Conservation (phyloP, 2,888 invertebrate genomes). For the Cylindroiulus punctatus region DNA sequence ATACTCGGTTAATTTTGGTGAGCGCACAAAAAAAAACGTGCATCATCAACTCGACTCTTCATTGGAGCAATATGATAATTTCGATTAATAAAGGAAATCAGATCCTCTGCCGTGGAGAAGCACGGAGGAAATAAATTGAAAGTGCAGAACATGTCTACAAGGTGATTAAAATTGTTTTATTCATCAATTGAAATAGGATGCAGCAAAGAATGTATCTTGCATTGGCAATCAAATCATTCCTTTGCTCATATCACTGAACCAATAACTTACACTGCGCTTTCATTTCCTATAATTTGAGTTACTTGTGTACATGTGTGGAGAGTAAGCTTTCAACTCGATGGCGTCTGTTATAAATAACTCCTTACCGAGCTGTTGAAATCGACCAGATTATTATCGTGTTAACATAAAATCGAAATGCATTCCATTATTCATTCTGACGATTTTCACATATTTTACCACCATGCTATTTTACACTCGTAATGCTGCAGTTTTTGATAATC, state of each 20-base stretch:
- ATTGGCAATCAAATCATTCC: too few relatives aligned
- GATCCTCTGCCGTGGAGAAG: background rate
- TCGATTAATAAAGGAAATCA: background rate
- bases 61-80: background rate
- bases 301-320: too few relatives aligned
- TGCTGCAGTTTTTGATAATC: too few relatives aligned
- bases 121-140: background rate
- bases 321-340: too few relatives aligned
- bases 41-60: background rate
- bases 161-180: background rate
- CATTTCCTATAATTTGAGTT: too few relatives aligned
- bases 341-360: too few relatives aligned
- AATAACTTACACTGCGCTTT: too few relatives aligned
- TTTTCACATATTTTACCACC: too few relatives aligned
- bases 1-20: background rate
- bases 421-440: background rate
- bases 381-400: too few relatives aligned
- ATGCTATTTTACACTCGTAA: too few relatives aligned
- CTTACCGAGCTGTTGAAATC: too few relatives aligned
- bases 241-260: too few relatives aligned
- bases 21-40: background rate
- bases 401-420: background rate
- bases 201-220: background rate
- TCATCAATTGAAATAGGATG: background rate
- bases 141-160: background rate